Evolutionary conservation across 37 sponge, comb jelly and placozoan species (phyloP).

Genomic region (Spongilla lacustris): DNA sequence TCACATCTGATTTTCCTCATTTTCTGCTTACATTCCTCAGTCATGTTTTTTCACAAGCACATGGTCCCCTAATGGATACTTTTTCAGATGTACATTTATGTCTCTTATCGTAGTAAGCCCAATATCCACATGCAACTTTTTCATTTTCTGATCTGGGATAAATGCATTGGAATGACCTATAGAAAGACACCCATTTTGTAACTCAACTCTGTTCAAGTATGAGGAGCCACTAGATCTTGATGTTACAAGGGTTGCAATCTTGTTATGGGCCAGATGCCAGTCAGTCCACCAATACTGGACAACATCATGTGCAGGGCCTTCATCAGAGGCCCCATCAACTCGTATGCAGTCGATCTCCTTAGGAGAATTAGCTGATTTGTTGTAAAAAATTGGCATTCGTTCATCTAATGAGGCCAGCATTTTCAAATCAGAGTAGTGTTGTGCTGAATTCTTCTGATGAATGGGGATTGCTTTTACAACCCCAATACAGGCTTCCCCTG

Average conservation of each 20-base stretch:
- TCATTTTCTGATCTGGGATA: too few relatives aligned
- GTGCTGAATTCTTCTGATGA: slow-evolving; percentile 12
- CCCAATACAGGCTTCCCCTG: slow-evolving; percentile 42
- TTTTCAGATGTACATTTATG: too few relatives aligned
- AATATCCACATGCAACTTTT: slow-evolving; percentile 36
- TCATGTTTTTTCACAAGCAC: too few relatives aligned
- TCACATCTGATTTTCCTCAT: too few relatives aligned
- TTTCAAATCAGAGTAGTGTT: slow-evolving; percentile 20
- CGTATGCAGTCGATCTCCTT: slow-evolving; percentile 30
- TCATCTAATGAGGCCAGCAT: not conserved
- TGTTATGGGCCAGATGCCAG: not conserved
- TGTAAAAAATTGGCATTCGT: not conserved
- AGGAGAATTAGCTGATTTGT: not conserved
- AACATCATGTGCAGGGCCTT: slow-evolving; percentile 15
- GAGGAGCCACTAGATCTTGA: slow-evolving; percentile 25
- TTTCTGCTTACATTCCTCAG: too few relatives aligned
- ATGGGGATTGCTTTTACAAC: slow-evolving; percentile 31
- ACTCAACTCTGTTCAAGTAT: slow-evolving; percentile 28
- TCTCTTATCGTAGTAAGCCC: too few relatives aligned
- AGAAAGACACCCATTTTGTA: slow-evolving; percentile 37
- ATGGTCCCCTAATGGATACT: too few relatives aligned
- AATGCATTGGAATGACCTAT: slow-evolving; percentile 11
- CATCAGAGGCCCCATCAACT: slow-evolving; percentile 40
- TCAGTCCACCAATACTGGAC: slow-evolving; percentile 48
- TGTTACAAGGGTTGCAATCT: slow-evolving; percentile 27